Conservation (phyloP, 2,888 invertebrate species). For the Nematopogon swammerdamellus region DNA sequence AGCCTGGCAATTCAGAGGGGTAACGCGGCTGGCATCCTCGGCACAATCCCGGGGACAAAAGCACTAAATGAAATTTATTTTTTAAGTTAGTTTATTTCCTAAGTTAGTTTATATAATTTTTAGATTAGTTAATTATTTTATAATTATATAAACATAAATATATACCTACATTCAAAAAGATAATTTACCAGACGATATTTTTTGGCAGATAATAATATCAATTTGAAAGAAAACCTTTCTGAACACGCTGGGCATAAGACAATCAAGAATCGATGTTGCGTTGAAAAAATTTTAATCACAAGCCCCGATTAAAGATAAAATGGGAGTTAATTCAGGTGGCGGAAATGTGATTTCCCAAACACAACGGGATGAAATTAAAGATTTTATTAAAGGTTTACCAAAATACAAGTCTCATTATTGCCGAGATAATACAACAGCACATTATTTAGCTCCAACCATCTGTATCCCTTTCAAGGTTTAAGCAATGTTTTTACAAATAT, state of each 20-base stretch:
- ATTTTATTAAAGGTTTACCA: constrained; percentile 3
- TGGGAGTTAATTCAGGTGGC: constrained; percentile 2
- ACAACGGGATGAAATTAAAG: neutral
- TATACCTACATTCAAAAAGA: too few species aligned
- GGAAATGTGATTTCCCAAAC: neutral
- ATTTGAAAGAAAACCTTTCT: constrained; percentile 4
- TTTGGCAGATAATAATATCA: neutral
- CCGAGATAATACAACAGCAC: constrained; percentile 5
- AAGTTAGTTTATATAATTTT: too few species aligned
- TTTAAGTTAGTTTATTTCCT: too few species aligned
- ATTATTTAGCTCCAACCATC: constrained; percentile 7
- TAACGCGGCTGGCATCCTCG: too few species aligned
- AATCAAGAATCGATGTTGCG: neutral
- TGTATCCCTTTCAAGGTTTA: constrained; percentile 7
- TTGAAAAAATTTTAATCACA: neutral
- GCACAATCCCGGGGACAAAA: too few species aligned
- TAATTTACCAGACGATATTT: neutral
- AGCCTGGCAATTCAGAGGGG: too few species aligned
- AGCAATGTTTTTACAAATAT: constrained; percentile 5
- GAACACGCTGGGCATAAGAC: neutral
- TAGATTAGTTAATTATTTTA: too few species aligned
- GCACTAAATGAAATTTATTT: too few species aligned
- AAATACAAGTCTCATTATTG: constrained; percentile 8
- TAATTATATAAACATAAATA: too few species aligned
- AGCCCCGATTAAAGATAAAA: neutral